phyloP scores from a whole-genome alignment of 2,113 vertebrate species.

The Raja brachyura region DNA sequence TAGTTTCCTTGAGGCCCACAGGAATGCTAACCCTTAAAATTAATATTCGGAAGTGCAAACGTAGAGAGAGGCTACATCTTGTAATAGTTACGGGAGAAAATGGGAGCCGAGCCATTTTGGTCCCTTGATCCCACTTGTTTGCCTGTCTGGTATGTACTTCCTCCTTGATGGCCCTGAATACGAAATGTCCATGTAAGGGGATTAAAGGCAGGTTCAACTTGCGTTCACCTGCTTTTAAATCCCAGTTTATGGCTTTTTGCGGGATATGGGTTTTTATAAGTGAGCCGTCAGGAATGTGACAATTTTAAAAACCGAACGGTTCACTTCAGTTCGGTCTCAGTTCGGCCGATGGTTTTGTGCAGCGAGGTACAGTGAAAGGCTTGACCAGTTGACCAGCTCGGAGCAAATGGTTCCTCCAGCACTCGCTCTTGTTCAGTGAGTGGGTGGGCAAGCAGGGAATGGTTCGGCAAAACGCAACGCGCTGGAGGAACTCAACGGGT shows the following conservation, averaged over 20 bases:
- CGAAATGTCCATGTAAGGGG: slow-evolving; percentile 36
- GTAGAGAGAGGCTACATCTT: background rate
- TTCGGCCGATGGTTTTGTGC: too few species aligned
- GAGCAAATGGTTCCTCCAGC: background rate
- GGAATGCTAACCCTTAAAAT: background rate
- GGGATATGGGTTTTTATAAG: slow-evolving; percentile 12
- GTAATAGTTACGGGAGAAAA: background rate
- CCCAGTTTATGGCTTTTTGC: background rate
- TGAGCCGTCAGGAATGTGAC: slow-evolving; percentile 1
- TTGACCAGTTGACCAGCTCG: too few species aligned
- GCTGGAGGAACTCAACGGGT: too few species aligned
- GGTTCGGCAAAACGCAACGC: background rate
- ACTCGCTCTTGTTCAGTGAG: background rate
- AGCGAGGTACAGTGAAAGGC: too few species aligned
- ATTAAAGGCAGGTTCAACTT: background rate
- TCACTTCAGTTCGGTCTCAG: too few species aligned
- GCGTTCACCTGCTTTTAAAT: background rate
- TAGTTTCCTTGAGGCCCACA: background rate
- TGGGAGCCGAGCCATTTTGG: background rate
- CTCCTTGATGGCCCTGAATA: slow-evolving; percentile 37
- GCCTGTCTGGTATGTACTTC: slow-evolving; percentile 44
- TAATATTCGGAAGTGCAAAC: background rate
- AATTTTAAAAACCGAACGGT: background rate
- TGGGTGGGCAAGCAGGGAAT: background rate
- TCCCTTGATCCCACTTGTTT: slow-evolving; percentile 43